Percentiles rank a stretch among this genome's conserved stretches.
phyloP scores from a whole-genome alignment of 2,797 vertebrate species.

The Phrynocephalus vlangalii region DNA sequence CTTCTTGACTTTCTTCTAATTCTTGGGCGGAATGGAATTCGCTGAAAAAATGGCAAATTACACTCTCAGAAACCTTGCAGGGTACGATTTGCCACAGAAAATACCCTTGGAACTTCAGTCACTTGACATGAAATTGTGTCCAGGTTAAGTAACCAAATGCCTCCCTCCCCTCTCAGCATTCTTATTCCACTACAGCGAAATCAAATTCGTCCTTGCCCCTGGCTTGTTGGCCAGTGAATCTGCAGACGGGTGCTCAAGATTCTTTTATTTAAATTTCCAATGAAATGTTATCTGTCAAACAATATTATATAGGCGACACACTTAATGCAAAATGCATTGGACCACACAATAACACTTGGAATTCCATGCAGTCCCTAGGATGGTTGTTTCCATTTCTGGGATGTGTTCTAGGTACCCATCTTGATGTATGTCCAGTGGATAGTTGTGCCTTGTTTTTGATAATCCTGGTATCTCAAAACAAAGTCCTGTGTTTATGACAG shows the following conservation, averaged over 20 bases:
- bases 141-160: background rate
- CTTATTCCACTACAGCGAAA: background rate
- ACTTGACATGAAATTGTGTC: no score
- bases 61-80: no score
- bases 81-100: no score
- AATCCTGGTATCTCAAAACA: background rate
- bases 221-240: background rate
- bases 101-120: no score
- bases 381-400: background rate
- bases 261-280: background rate
- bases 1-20: no score
- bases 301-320: background rate
- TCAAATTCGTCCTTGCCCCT: background rate
- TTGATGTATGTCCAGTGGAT: background rate
- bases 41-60: no score
- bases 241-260: background rate
- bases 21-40: no score
- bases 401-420: background rate
- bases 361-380: background rate
- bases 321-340: background rate
- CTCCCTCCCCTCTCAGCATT: background rate
- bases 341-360: background rate
- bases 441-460: background rate
- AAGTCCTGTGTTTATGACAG: background rate
- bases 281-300: conserved; percentile 1